phyloP scores from a whole-genome alignment of 2,113 vertebrate species.

The Melanerpes aurifrons region DNA sequence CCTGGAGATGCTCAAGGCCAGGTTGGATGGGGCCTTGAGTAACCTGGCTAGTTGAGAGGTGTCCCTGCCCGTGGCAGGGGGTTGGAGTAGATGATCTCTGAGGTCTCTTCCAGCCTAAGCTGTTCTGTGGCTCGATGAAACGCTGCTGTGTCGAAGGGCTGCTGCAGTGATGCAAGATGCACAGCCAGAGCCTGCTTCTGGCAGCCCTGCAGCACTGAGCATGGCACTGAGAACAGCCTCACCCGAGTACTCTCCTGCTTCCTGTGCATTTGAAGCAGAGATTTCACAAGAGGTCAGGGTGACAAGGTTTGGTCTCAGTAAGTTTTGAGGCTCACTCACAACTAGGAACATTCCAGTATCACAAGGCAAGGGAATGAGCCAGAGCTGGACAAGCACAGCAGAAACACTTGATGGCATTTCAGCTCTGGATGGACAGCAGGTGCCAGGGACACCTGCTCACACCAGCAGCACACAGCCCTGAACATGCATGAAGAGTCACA shows the following conservation, averaged over 20 bases:
- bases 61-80: too few relatives aligned
- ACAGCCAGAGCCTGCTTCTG: not conserved
- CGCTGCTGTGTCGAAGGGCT: not conserved
- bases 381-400: slow-evolving; percentile 4
- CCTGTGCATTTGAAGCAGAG: not conserved
- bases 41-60: too few relatives aligned
- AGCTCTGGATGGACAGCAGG: not conserved
- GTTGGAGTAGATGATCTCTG: too few relatives aligned
- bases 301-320: not conserved
- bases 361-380: not conserved
- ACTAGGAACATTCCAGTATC: not conserved
- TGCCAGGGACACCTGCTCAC: slow-evolving; percentile 1
- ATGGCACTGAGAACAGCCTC: not conserved
- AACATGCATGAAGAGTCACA: not conserved
- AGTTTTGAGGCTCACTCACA: not conserved
- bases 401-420: not conserved
- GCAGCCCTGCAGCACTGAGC: not conserved
- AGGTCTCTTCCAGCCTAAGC: too few relatives aligned
- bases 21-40: too few relatives aligned
- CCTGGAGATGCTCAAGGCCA: too few relatives aligned
- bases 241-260: not conserved
- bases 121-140: not conserved
- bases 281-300: not conserved
- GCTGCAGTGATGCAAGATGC: not conserved
- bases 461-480: not conserved